Conservation (phyloP, 2,888 invertebrate species). For the Callyntrura sp. region DNA sequence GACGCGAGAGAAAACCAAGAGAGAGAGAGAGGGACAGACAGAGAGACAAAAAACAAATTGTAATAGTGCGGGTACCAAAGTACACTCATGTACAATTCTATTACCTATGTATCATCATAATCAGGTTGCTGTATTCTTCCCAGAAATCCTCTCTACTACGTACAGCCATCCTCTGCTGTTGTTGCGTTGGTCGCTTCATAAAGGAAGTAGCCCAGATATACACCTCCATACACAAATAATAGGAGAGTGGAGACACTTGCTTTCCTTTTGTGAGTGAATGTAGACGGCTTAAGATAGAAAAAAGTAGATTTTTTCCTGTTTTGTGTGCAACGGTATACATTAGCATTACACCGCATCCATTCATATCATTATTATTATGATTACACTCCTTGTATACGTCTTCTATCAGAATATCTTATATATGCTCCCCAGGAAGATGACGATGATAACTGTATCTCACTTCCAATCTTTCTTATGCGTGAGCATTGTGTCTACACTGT, state of each 20-base stretch:
- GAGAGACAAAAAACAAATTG: slow-evolving; percentile 48
- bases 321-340: slow-evolving; percentile 37
- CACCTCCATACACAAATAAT: not conserved
- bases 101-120: slow-evolving; percentile 75
- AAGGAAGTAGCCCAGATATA: not conserved
- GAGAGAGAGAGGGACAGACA: not conserved
- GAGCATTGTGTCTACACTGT: not conserved
- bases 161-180: too few species aligned
- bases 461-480: slow-evolving; percentile 31
- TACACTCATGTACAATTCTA: slow-evolving; percentile 73
- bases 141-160: not conserved
- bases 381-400: not conserved
- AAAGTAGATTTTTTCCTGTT: slow-evolving; percentile 57
- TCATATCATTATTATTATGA: slow-evolving; percentile 8
- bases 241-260: slow-evolving; percentile 7
- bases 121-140: slow-evolving; percentile 45
- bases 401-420: not conserved
- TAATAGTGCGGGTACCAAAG: slow-evolving; percentile 52
- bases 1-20: not conserved
- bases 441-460: slow-evolving; percentile 33
- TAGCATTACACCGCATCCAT: slow-evolving; percentile 50
- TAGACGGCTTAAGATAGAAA: slow-evolving; percentile 63
- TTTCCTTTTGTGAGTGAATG: slow-evolving; percentile 53
- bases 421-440: not conserved
- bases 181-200: not conserved